Evolutionary conservation across 1,140 invertebrate genomes (phyloP), one percentile per base, ranked within the genome.

Genomic region (Melitaea cinxia): DNA sequence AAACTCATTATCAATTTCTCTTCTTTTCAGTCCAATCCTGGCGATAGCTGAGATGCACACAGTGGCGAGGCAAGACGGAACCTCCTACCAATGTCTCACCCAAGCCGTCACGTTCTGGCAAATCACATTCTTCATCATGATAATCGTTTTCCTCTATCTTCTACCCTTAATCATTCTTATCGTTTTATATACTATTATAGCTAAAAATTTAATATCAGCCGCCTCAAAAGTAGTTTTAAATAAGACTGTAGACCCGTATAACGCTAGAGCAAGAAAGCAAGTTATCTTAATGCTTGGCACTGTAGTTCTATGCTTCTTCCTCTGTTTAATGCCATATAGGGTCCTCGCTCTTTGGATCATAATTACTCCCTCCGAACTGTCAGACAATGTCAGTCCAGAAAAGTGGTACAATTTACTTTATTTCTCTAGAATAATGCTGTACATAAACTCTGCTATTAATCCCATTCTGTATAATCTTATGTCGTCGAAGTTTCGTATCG

Each of bases 401-500:
- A 93, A 92, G 7, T 97, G 95, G 88, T 96, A 95, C 82, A 95
- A 94, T 67, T 88, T 98, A 3, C 82, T 97, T 0, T 97, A 96
- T 77, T 96, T 97, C 77, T 95, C 94, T 59, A 93, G 96, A 66
- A 94, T 96, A n/a, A 95, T 98, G 94, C 88, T 95, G 35, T 97
- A 97, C 80, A 91, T 97, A 54, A 97, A 98, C 80, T 96, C 95
- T 0, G 95, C 95, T 5, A 91, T 97, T 37, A 97, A 97, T 90
- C 96, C 96, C 0, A 95, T 96, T 61, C 82, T 97, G 1, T 97
- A 97, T 76, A 96, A 96, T 83, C 86, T 96, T n/a, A 96, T 96
- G 95, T 96, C 95, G 19, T 96, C 95, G 12, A 97, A 96, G 85
- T 97, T 97, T 80, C 93, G 96, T 1, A 92, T 93, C 17, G 96